phyloP scores from a whole-genome alignment of 2,113 vertebrate genomes.

The Mormyrus lacerda region DNA sequence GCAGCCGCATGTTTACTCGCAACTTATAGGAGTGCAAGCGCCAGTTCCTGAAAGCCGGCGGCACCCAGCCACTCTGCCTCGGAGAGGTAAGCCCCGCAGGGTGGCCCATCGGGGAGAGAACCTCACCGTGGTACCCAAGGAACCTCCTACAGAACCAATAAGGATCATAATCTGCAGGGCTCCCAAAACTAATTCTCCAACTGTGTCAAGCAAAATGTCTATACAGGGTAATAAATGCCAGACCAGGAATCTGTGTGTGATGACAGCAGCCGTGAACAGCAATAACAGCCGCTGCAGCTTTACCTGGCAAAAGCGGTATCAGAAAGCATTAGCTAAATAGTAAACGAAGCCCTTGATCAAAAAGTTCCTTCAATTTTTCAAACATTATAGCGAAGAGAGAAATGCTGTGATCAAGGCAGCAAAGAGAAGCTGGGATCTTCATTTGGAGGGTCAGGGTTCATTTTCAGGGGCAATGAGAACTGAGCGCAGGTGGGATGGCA shows the following conservation, averaged over 20 bases:
- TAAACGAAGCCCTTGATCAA: background rate
- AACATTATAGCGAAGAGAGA: background rate
- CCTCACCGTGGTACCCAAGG: background rate
- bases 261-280: background rate
- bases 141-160: background rate
- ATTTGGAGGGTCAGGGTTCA: background rate
- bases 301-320: background rate
- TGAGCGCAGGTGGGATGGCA: background rate
- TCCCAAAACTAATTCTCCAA: background rate
- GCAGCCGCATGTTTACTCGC: background rate
- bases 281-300: background rate
- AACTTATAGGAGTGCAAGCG: background rate
- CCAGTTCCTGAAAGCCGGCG: background rate
- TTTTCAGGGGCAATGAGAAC: background rate
- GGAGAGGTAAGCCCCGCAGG: background rate
- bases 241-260: background rate
- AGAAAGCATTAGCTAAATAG: background rate
- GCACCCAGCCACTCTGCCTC: background rate
- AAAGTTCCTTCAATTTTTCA: background rate
- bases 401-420: background rate
- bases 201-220: background rate
- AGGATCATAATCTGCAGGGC: background rate
- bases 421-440: background rate
- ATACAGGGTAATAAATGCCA: background rate
- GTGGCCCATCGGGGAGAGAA: background rate